Percentiles rank a stretch among this genome's conserved stretches.
These are phyloP conservation scores for Pluvialis apricaria DNA, from an alignment of 2,113 vertebrate species.

Conservation along the genomic window DNA sequence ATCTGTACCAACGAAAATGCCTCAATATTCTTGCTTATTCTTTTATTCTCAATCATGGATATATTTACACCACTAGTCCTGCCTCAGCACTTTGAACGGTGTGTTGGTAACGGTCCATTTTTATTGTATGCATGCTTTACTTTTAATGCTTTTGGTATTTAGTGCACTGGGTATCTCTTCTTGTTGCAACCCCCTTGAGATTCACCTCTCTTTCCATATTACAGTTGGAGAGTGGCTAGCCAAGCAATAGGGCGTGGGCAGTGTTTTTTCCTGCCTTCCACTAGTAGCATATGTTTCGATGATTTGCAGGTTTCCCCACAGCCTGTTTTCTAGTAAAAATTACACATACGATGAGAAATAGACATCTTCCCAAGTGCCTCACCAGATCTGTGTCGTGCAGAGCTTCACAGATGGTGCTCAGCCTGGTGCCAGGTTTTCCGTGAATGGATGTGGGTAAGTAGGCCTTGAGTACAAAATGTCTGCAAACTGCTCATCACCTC, in stretches of 20 bases:
- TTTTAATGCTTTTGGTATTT: background rate
- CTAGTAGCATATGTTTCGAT: background rate
- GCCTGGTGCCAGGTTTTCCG: background rate
- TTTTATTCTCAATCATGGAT: background rate
- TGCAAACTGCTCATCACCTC: background rate
- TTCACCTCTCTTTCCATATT: background rate
- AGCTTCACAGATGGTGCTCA: constrained; percentile 30
- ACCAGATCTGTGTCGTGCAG: background rate
- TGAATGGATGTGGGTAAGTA: background rate
- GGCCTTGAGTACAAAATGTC: background rate
- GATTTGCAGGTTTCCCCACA: background rate
- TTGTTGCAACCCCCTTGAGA: background rate
- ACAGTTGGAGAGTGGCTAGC: background rate
- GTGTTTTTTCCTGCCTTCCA: background rate
- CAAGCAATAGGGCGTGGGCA: background rate
- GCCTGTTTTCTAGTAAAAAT: constrained; percentile 15
- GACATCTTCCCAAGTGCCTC: background rate
- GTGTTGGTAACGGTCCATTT: background rate
- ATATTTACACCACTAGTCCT: background rate
- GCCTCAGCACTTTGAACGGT: background rate
- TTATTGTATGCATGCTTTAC: background rate
- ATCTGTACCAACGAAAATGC: background rate
- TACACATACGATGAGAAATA: background rate
- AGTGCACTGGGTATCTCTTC: background rate
- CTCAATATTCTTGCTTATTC: background rate